Evolutionary conservation across 2,113 vertebrate species (phyloP).

Genomic region (Xenopus borealis): DNA sequence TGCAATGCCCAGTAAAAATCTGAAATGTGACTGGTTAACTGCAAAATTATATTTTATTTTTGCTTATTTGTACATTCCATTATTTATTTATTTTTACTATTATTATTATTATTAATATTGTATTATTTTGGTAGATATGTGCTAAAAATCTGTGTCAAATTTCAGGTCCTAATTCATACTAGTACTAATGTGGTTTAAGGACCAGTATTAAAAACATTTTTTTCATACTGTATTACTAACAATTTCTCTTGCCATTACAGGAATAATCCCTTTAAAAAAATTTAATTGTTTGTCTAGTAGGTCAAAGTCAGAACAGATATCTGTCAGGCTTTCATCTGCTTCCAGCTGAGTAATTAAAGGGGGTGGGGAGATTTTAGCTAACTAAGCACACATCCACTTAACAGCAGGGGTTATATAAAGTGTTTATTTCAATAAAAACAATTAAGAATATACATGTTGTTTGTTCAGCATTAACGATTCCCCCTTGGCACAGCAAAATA

Average conservation of each 20-base stretch:
- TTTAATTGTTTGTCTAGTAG: slow-evolving; percentile 2
- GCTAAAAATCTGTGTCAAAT: no score
- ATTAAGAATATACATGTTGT: slow-evolving; percentile 50
- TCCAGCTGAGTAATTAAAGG: slow-evolving; percentile 48
- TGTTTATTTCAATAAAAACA: slow-evolving; percentile 60
- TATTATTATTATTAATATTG: no score
- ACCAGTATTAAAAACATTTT: no score
- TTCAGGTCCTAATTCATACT: no score
- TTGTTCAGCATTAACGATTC: slow-evolving; percentile 55
- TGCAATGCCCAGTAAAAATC: no score
- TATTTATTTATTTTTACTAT: no score
- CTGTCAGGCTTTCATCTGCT: slow-evolving; percentile 51
- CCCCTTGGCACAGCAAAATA: slow-evolving; percentile 51
- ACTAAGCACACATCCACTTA: slow-evolving; percentile 51
- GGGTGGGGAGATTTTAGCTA: slow-evolving; percentile 44
- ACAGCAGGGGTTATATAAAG: slow-evolving; percentile 46
- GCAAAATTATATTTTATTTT: no score
- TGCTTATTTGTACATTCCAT: no score
- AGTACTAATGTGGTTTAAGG: no score
- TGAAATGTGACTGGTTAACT: no score
- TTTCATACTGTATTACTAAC: no score
- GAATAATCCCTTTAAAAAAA: neutral
- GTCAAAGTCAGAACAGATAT: slow-evolving; percentile 20
- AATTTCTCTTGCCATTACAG: neutral
- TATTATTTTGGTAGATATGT: no score